These are phyloP conservation scores for Parnassius smintheus DNA, from an alignment of 2,888 invertebrate genomes.

Conservation along the genomic window DNA sequence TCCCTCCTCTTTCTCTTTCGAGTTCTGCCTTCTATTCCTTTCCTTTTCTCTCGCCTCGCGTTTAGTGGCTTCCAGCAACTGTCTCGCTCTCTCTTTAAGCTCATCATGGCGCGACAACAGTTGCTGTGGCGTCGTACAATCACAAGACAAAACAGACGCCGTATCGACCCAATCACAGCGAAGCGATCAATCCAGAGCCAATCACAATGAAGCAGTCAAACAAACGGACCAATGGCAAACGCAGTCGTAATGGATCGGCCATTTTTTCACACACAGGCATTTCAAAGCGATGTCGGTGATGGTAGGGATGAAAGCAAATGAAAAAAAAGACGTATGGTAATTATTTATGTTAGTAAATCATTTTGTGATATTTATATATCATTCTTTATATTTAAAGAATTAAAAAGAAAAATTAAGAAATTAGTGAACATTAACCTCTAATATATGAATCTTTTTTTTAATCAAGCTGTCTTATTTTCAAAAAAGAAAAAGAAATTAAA, in stretches of 20 bases:
- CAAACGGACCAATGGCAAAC: slow-evolving; percentile 44
- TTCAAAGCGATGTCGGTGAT: slow-evolving; percentile 51
- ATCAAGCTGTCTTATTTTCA: too few relatives aligned
- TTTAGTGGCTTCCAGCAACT: slow-evolving; percentile 90
- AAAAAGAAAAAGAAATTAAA: too few relatives aligned
- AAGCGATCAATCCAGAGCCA: slow-evolving; percentile 38
- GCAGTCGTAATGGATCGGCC: slow-evolving; percentile 30
- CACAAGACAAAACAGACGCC: slow-evolving; percentile 28
- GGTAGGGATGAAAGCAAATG: slow-evolving; percentile 57
- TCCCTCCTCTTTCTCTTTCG: slow-evolving; percentile 80
- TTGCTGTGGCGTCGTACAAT: slow-evolving; percentile 75
- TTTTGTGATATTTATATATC: background rate
- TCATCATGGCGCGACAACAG: slow-evolving; percentile 90
- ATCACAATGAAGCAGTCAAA: slow-evolving; percentile 47
- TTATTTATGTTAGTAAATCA: background rate
- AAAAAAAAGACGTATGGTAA: slow-evolving; percentile 31
- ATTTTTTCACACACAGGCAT: slow-evolving; percentile 47
- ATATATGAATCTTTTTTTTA: too few relatives aligned
- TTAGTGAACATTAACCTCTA: too few relatives aligned
- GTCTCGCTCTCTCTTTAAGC: slow-evolving; percentile 90
- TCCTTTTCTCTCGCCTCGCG: slow-evolving; percentile 82
- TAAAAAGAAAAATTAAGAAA: too few relatives aligned
- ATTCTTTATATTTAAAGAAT: too few relatives aligned
- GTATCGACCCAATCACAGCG: slow-evolving; percentile 39
- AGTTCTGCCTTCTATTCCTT: slow-evolving; percentile 52